phyloP scores from a whole-genome alignment of 2,888 invertebrate species.

The Metallyticus violacea region DNA sequence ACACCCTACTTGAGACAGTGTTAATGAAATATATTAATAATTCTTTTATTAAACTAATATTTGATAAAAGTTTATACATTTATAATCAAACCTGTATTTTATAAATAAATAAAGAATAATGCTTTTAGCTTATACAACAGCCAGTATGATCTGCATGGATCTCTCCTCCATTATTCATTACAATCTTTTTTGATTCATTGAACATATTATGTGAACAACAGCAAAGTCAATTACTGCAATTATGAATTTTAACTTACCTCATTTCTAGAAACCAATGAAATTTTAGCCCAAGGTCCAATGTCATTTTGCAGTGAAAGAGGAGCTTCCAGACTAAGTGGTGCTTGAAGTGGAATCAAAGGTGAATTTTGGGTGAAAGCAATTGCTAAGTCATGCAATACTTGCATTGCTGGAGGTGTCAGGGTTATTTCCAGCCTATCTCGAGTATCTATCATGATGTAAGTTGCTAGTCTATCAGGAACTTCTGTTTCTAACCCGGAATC shows the following conservation, averaged over 20 bases:
- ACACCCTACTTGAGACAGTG: too few relatives aligned
- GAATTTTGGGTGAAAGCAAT: constrained; percentile 47
- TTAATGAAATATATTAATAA: too few relatives aligned
- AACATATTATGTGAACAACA: too few relatives aligned
- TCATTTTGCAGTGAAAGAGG: constrained; percentile 59
- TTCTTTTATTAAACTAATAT: too few relatives aligned
- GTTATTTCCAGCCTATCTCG: constrained; percentile 65
- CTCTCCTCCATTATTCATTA: too few relatives aligned
- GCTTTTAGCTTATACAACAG: too few relatives aligned
- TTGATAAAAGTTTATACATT: too few relatives aligned
- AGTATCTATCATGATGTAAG: constrained; percentile 66
- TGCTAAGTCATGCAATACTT: constrained; percentile 52
- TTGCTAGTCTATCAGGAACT: constrained; percentile 51
- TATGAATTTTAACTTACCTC: constrained; percentile 35
- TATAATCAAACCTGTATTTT: too few relatives aligned
- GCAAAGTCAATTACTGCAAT: too few relatives aligned
- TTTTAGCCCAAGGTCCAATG: constrained; percentile 49
- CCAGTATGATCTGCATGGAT: too few relatives aligned
- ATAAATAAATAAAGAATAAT: too few relatives aligned
- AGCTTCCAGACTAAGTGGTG: constrained; percentile 44
- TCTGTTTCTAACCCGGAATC: constrained; percentile 54
- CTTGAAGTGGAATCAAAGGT: constrained; percentile 44
- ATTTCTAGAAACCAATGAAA: constrained; percentile 39
- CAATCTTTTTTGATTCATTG: too few relatives aligned
- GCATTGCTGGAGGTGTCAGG: constrained; percentile 63